Base-by-base conservation (phyloP, 2,797 vertebrate species). In the Nannoperca obscura region DNA sequence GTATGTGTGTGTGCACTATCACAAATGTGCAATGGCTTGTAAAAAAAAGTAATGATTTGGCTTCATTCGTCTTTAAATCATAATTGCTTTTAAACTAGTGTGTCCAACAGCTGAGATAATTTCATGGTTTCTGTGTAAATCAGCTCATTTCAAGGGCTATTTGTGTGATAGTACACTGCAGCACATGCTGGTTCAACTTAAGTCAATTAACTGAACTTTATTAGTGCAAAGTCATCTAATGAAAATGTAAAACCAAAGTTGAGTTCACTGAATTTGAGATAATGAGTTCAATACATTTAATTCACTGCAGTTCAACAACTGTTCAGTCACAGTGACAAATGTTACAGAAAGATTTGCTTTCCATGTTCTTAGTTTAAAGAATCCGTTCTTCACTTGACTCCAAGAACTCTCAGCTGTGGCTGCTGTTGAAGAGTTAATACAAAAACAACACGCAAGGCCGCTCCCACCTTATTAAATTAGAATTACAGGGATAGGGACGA, bases 91-190 rank as follows among this genome's bases (percentile, higher is more conserved):
- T 15, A 17, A 68, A 70, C 15, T 61, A 44, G 63, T 54, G 24
- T 71, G 49, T 83, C 55, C 47, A 65, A 46, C 50, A 62, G 36
- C 36, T 59, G 49, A 54, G 64, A 63, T 52, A 30, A 57, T 40
- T 34, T 40, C 15, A 20, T 46, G n/a, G 68, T 63, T 55, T 76
- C 27, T 11, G 49, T 50, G 58, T 27, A 76, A 79, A 77, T 69
- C 2, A 12, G 24, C n/a, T 30, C 0, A 66, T 68, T 74, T 73
- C 17, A 55, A 49, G 69, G 52, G 30, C 40, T 3, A 63, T 66
- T 64, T 60, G 12, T 19, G 60, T 34, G 24, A 54, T 1, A 27
- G 20, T 9, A 34, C 20, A 49, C 20, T 22, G 20, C 42, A 17
- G 50, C 58, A 36, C 20, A 24, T 27, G 7, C 14, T n/a, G 42